Conservation (phyloP, 2,888 invertebrate genomes). For the Lepas anatifera region DNA sequence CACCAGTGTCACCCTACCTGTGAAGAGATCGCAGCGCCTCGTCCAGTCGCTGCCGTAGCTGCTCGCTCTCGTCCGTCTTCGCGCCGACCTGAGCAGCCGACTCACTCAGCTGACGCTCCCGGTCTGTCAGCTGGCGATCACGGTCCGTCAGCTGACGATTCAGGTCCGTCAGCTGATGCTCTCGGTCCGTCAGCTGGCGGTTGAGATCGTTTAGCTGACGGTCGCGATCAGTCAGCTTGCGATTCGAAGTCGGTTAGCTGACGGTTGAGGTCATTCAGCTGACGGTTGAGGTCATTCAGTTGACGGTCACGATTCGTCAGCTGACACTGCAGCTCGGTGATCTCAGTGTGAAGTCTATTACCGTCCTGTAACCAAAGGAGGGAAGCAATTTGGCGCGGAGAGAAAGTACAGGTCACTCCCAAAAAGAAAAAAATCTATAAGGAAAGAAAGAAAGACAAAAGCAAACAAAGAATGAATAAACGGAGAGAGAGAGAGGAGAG, state of each 20-base stretch:
- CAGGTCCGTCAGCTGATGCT: neutral
- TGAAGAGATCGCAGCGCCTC: slow-evolving; percentile 2
- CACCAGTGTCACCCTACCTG: neutral
- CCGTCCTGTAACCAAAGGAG: no score
- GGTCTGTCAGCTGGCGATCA: neutral
- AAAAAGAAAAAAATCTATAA: no score
- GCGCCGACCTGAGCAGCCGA: neutral
- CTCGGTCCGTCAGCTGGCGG: neutral
- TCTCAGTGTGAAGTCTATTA: neutral
- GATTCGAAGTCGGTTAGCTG: neutral
- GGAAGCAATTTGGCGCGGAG: no score
- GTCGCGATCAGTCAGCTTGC: neutral
- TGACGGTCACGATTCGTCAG: neutral
- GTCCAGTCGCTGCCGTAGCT: slow-evolving; percentile 7
- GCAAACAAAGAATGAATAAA: no score
- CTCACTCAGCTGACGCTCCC: neutral
- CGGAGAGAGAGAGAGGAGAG: no score
- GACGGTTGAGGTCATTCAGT: neutral
- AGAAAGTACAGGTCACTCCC: no score
- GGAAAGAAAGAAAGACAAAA: no score
- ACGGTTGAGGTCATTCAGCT: neutral
- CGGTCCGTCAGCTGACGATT: neutral
- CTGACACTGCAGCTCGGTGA: neutral
- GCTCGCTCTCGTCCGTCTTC: neutral
- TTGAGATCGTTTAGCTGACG: neutral